A percentile compares a stretch with the other conserved stretches of the same genome.
Evolutionary conservation across 2,113 vertebrate species (phyloP).

Genomic region (Tragulus kanchil): DNA sequence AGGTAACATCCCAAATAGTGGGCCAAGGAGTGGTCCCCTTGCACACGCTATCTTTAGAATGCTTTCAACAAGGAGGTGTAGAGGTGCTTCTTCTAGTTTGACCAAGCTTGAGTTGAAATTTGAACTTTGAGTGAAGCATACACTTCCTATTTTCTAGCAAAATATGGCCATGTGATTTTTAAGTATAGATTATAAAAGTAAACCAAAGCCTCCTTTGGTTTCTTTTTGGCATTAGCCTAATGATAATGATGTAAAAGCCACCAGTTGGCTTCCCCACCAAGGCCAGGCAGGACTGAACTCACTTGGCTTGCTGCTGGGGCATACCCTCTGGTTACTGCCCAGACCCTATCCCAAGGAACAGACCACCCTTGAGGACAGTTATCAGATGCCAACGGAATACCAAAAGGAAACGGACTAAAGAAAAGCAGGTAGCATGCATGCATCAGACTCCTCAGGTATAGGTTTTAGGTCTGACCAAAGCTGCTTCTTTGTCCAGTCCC

Average conservation of each 20-base stretch:
- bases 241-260: not conserved
- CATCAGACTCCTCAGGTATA: not conserved
- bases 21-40: not conserved
- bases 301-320: not conserved
- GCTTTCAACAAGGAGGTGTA: not conserved
- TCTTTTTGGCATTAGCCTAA: not conserved
- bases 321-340: not conserved
- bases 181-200: not conserved
- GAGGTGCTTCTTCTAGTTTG: not conserved
- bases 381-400: not conserved
- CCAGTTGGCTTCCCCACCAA: not conserved
- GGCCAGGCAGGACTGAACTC: not conserved
- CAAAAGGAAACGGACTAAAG: not conserved
- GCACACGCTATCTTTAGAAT: not conserved
- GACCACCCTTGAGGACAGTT: not conserved
- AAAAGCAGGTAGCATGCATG: not conserved
- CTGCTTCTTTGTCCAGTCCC: not conserved
- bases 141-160: not conserved
- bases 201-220: not conserved
- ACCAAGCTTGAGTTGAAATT: not conserved
- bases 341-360: not conserved
- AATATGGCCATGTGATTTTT: not conserved
- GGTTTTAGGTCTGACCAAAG: not conserved
- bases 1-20: not conserved
- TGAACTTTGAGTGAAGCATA: not conserved